Conservation (phyloP, 2,113 vertebrate species). For the Callaeas wilsoni region DNA sequence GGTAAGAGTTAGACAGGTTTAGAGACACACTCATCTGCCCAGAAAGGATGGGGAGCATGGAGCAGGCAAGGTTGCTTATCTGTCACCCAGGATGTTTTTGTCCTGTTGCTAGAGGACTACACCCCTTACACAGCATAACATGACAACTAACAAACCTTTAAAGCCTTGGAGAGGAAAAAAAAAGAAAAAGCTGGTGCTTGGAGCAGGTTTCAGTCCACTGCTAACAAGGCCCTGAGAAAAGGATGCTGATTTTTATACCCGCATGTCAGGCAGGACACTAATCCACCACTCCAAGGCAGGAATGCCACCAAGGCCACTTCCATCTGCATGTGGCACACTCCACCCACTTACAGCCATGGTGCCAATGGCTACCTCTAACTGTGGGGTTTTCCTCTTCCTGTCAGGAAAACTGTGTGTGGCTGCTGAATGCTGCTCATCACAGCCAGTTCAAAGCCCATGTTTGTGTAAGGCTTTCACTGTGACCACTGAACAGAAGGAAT, state of each 20-base stretch:
- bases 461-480: background rate
- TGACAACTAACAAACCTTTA: background rate
- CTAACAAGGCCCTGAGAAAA: background rate
- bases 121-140: background rate
- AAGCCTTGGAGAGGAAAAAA: background rate
- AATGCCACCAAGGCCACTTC: background rate
- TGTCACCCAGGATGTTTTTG: background rate
- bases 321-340: fast-evolving
- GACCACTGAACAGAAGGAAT: background rate
- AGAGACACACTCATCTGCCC: background rate
- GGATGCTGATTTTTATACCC: background rate
- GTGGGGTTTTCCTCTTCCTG: background rate
- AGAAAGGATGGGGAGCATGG: background rate
- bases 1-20: background rate
- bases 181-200: background rate
- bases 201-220: background rate
- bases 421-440: background rate
- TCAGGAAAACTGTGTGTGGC: fast-evolving
- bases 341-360: background rate
- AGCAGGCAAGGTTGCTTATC: background rate
- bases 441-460: fast-evolving
- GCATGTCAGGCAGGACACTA: background rate
- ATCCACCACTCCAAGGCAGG: background rate
- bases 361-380: fast-evolving
- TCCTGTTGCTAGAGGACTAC: background rate